Evolutionary conservation across 2,113 vertebrate genomes (phyloP), one percentile per base, ranked within the genome.

Genomic region (Odontesthes bonariensis): DNA sequence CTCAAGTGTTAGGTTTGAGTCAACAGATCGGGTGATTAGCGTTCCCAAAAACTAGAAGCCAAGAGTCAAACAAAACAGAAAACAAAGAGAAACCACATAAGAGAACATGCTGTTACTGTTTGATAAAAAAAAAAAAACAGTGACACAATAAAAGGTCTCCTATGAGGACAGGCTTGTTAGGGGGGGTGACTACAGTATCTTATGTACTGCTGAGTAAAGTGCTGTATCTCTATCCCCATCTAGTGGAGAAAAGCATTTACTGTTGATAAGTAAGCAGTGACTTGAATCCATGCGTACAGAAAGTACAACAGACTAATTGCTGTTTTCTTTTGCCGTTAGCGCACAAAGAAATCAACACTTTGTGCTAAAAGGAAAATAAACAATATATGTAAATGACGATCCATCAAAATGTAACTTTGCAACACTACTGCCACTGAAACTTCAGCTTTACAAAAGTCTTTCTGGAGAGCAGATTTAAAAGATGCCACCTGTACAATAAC

Each of bases 161-260:
- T 6, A 66, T 35, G 14, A 58, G 31, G 23, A 52, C 14, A 64
- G 53, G 51, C 13, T 42, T 17, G 22, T 66, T 42, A 73, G 12
- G 20, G 52, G 51, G 58, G 33, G 32, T 13, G 17, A 8, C 38
- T 23, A 42, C 61, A 20, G 17, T 6, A 22, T 44, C 3, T 20
- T 6, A 23, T 27, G 8, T 1, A 40, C 22, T 27, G 32, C 58
- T 12, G 42, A 40, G 49, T 22, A 14, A 57, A 35, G 61, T 74
- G 38, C 55, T 77, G 73, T 53, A 86, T 71, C 79, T 87, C 9
- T 87, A 79, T 80, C 75, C 32, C 92, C 93, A 93, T 86, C 93
- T 90, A 90, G 91, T 91, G 93, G 90, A 69, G 2, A 56, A 3
- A 3, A 1, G 0, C 42, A 12, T 40, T 23, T 75, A 79, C 31